phyloP scores from a whole-genome alignment of 2,113 vertebrate species.

The Hemiscyllium ocellatum region DNA sequence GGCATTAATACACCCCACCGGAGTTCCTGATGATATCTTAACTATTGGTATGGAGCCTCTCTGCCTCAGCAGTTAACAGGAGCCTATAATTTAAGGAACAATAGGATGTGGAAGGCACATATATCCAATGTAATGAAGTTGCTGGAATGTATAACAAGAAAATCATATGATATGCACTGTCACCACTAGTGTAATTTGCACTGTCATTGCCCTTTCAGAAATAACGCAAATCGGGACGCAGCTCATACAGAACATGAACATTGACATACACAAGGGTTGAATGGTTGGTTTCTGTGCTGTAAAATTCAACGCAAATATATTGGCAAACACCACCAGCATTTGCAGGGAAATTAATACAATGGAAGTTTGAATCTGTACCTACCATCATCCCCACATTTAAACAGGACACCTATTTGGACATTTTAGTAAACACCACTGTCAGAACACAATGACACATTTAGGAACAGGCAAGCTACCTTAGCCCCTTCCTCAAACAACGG shows the following conservation, averaged over 20 bases:
- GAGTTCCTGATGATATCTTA: neutral
- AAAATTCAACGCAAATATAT: neutral
- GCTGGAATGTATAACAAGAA: neutral
- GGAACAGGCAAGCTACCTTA: neutral
- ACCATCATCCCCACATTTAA: neutral
- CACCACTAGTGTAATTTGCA: neutral
- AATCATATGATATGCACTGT: neutral
- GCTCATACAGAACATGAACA: neutral
- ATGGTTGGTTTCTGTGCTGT: neutral
- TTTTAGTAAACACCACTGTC: neutral
- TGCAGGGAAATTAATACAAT: neutral
- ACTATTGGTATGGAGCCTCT: too few species aligned
- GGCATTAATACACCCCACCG: neutral
- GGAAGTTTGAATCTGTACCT: neutral
- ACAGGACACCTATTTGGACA: neutral
- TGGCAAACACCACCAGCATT: neutral
- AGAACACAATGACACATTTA: neutral
- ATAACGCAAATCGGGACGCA: neutral
- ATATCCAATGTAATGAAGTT: neutral
- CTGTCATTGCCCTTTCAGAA: neutral
- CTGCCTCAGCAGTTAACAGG: neutral
- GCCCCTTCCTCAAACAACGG: neutral
- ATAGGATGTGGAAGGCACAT: neutral
- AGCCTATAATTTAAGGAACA: conserved; percentile 4
- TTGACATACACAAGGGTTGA: neutral